Conservation (phyloP, 1,140 invertebrate genomes). For the Calliphora vicina region DNA sequence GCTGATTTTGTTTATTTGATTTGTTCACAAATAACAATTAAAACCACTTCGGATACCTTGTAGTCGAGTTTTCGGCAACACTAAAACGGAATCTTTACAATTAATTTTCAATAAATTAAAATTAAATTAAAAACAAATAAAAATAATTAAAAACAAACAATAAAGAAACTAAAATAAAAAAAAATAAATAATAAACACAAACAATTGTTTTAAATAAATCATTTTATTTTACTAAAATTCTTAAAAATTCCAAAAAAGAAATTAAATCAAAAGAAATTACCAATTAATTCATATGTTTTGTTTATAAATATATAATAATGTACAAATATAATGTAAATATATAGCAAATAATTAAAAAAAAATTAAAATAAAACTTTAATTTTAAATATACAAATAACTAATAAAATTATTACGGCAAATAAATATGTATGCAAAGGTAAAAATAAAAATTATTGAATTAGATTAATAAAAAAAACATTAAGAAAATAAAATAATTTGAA, state of each 20-base stretch:
- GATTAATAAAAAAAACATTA: background rate
- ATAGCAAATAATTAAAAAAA: conserved; percentile 2
- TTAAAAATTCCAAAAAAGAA: conserved; percentile 4
- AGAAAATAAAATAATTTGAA: background rate
- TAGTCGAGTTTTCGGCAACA: no score
- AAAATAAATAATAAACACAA: background rate
- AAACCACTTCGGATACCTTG: no score
- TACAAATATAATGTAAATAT: background rate
- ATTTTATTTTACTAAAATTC: background rate
- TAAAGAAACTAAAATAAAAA: background rate
- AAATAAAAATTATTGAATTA: background rate
- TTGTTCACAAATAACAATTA: no score
- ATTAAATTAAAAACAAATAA: background rate
- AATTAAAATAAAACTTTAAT: conserved; percentile 28
- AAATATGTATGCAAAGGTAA: background rate
- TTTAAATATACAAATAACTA: conserved; percentile 30
- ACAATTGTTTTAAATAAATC: background rate
- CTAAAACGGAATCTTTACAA: no score
- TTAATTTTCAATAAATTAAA: background rate
- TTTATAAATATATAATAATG: conserved; percentile 17
- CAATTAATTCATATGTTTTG: conserved; percentile 25
- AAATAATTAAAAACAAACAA: background rate
- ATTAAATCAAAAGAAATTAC: conserved; percentile 41
- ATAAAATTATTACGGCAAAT: background rate
- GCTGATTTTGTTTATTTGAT: no score